phyloP scores from a whole-genome alignment of 2,888 invertebrate species.

The Torymus aiolomorphi region DNA sequence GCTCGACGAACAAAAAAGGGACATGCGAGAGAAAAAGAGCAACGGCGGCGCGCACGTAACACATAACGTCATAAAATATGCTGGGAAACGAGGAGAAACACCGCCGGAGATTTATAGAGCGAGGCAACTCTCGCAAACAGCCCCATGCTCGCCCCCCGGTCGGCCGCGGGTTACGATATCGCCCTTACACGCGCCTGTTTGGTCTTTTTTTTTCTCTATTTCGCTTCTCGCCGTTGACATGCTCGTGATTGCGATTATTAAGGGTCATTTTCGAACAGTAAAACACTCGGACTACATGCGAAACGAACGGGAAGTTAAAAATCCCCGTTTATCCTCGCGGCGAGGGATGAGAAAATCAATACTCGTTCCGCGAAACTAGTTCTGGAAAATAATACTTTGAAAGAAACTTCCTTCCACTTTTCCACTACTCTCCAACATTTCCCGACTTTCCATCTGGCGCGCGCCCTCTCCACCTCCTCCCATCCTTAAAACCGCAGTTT shows the following conservation, averaged over 20 bases:
- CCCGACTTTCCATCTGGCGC: neutral
- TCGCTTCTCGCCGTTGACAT: neutral
- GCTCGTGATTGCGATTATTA: constrained; percentile 12
- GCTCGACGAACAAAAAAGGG: neutral
- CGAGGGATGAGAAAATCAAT: too few relatives aligned
- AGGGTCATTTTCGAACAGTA: neutral
- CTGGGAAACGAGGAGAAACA: constrained; percentile 50
- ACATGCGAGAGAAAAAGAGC: constrained; percentile 5
- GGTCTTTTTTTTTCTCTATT: neutral
- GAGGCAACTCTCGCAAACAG: constrained; percentile 26
- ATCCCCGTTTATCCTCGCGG: too few relatives aligned
- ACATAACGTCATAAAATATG: constrained; percentile 52
- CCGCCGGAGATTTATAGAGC: constrained; percentile 52
- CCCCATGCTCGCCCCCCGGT: neutral
- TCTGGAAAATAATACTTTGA: neutral
- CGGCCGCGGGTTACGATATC: constrained; percentile 30
- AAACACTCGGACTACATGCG: neutral
- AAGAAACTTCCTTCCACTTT: neutral
- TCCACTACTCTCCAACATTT: neutral
- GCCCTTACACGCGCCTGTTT: neutral
- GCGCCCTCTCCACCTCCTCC: neutral
- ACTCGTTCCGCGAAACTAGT: too few relatives aligned
- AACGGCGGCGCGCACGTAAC: constrained; percentile 25
- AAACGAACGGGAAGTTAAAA: too few relatives aligned
- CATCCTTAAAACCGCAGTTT: neutral